These are phyloP conservation scores for Spilogale gracilis DNA, from an alignment of 2,113 vertebrate genomes.

Conservation along the genomic window DNA sequence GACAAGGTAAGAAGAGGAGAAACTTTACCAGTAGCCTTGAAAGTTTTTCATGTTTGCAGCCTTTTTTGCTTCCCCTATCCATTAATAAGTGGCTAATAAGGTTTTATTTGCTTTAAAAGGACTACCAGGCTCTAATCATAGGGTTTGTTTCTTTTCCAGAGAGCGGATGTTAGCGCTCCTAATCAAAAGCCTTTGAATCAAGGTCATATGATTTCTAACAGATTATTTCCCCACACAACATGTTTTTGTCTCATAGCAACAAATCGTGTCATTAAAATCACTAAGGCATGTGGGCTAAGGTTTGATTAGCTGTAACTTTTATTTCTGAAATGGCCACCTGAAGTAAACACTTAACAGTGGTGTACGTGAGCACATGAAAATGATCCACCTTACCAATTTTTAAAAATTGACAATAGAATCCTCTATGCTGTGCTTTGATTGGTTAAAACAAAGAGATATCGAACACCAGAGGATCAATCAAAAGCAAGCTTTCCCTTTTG, in stretches of 20 bases:
- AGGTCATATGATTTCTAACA: conserved; percentile 81
- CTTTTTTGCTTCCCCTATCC: conserved; percentile 44
- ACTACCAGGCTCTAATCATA: conserved; percentile 73
- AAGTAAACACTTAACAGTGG: conserved; percentile 28
- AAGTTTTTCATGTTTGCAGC: conserved; percentile 53
- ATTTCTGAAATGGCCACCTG: conserved; percentile 75
- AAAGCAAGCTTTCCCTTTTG: background rate
- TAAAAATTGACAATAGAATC: background rate
- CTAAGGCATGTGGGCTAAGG: conserved; percentile 71
- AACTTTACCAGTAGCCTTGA: background rate
- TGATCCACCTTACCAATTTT: conserved; percentile 56
- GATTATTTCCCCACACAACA: conserved; percentile 79
- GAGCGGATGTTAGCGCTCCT: conserved; percentile 71
- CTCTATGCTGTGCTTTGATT: background rate
- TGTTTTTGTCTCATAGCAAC: conserved; percentile 85
- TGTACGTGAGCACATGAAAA: conserved; percentile 51
- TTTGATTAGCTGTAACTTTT: conserved; percentile 78
- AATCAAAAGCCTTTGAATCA: conserved; percentile 82
- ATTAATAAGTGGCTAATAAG: conserved; percentile 71
- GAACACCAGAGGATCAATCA: background rate
- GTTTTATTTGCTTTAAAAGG: conserved; percentile 77
- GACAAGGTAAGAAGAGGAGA: conserved; percentile 37
- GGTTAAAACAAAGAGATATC: conserved; percentile 52
- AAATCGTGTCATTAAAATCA: conserved; percentile 81
- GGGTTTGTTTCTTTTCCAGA: conserved; percentile 73